Evolutionary conservation across 2,797 vertebrate species (phyloP).

Genomic region (Paguma larvata): DNA sequence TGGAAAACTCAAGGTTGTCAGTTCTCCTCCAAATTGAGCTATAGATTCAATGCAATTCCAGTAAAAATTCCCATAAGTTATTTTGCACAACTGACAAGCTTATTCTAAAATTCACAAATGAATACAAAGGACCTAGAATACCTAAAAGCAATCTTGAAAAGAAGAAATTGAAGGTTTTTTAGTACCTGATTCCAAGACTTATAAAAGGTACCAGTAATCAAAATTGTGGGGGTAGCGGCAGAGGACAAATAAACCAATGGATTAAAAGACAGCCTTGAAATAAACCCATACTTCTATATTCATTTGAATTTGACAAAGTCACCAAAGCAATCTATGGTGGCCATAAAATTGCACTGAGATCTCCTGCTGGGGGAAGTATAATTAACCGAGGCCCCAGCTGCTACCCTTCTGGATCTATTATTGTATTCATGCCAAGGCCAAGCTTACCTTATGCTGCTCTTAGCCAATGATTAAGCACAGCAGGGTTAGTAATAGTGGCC

Average conservation of each 20-base stretch:
- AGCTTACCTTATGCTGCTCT: not conserved
- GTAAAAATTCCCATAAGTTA: not conserved
- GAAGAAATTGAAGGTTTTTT: conserved; percentile 6
- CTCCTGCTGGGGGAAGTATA: not conserved
- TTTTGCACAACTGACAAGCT: not conserved
- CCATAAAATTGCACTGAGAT: not conserved
- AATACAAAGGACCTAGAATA: not conserved
- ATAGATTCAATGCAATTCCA: not conserved
- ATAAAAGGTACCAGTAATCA: not conserved
- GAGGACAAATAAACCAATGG: not conserved
- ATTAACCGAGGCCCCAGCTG: not conserved
- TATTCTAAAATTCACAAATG: not conserved
- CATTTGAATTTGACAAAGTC: conserved; percentile 33
- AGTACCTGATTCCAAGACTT: not conserved
- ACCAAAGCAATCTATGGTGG: not conserved
- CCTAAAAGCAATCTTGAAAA: not conserved
- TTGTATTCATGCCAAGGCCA: not conserved
- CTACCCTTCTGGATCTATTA: not conserved
- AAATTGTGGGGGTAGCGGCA: not conserved
- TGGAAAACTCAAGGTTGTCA: not conserved
- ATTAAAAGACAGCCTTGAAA: not conserved
- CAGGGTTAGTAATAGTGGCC: not conserved
- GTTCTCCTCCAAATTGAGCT: not conserved
- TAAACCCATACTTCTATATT: not conserved
- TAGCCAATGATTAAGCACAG: not conserved